Percentiles rank a stretch among this genome's conserved stretches.
Conservation (phyloP, 2,888 invertebrate species). For the Agrotis segetum region DNA sequence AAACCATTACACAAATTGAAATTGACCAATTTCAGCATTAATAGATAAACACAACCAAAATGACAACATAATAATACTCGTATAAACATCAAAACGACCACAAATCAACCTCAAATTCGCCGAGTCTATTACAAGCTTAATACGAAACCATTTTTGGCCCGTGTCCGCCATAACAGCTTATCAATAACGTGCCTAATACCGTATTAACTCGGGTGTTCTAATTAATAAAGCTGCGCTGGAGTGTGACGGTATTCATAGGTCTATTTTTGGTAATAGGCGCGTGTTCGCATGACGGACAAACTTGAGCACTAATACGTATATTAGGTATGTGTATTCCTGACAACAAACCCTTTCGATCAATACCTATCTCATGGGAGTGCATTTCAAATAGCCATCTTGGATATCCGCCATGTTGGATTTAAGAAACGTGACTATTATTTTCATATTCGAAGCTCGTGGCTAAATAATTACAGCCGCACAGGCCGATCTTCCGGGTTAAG, state of each 20-base stretch:
- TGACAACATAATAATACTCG: neutral
- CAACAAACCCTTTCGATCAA: too few species aligned
- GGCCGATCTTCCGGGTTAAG: too few species aligned
- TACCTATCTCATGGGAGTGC: too few species aligned
- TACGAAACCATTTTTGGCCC: neutral
- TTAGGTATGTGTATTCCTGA: too few species aligned
- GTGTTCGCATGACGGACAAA: slow-evolving; percentile 3
- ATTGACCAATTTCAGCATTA: neutral
- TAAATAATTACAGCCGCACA: too few species aligned
- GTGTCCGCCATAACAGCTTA: neutral
- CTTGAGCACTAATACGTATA: too few species aligned
- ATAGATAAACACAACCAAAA: neutral
- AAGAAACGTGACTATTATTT: too few species aligned
- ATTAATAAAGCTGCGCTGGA: slow-evolving; percentile 50
- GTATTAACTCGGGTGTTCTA: slow-evolving; percentile 16
- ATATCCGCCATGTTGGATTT: too few species aligned
- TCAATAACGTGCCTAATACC: slow-evolving; percentile 17
- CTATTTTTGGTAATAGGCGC: slow-evolving; percentile 12
- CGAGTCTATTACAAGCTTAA: neutral
- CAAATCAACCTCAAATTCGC: neutral
- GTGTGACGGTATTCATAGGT: slow-evolving; percentile 49
- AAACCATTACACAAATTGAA: neutral
- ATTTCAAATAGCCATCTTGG: too few species aligned
- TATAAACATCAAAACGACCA: neutral
- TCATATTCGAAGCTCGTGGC: too few species aligned